Evolutionary conservation across 1,140 invertebrate species (phyloP).

Genomic region (Megalonaias nervosa): DNA sequence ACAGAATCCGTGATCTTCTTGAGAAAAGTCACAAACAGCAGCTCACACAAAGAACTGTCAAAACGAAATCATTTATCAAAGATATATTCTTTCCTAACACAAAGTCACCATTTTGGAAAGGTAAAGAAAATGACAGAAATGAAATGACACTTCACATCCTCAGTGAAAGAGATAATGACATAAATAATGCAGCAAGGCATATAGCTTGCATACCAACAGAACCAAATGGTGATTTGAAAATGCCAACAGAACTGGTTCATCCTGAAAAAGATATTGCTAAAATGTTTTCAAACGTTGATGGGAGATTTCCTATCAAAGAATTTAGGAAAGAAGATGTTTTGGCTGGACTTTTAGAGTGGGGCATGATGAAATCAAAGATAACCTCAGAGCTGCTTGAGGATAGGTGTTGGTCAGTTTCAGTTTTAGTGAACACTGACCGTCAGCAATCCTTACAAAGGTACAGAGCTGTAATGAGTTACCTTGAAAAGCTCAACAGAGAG

Average conservation of each 20-base stretch:
- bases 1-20: neutral
- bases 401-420: constrained; percentile 31
- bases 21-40: constrained; percentile 2
- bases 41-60: neutral
- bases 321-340: constrained; percentile 16
- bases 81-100: constrained; percentile 7
- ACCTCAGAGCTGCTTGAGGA: constrained; percentile 26
- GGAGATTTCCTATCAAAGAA: constrained; percentile 12
- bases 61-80: constrained; percentile 1
- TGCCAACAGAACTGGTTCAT: constrained; percentile 20
- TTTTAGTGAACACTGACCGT: constrained; percentile 10
- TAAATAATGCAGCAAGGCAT: constrained; percentile 1
- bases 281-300: constrained; percentile 9
- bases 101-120: constrained; percentile 11
- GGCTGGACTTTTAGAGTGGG: constrained; percentile 19
- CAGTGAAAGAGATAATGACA: neutral
- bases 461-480: constrained; percentile 20
- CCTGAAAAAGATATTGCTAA: constrained; percentile 5
- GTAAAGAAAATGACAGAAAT: neutral
- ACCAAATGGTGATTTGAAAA: constrained; percentile 15
- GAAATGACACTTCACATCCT: constrained; percentile 4
- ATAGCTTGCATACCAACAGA: constrained; percentile 23
- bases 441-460: constrained; percentile 13
- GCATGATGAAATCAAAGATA: constrained; percentile 39
- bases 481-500: constrained; percentile 1